Evolutionary conservation across 1,140 invertebrate genomes (phyloP), one percentile per base, ranked within the genome.

Genomic region (Dendroctonus valens): DNA sequence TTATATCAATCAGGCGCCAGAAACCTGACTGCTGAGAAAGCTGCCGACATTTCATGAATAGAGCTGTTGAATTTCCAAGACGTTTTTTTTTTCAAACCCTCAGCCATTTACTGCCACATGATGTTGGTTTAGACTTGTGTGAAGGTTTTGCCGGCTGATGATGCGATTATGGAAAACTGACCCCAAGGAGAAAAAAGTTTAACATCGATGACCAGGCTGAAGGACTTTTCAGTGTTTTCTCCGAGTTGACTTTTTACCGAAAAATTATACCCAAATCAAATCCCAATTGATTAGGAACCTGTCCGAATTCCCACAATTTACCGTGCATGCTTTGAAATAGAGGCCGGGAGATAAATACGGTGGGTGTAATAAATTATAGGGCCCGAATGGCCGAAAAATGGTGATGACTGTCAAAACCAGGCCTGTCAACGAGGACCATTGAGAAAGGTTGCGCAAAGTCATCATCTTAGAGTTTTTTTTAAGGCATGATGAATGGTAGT

Each of bases 1-100:
- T 62, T 62, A 62, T 53, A 62, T 62, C 59, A 62, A 62, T 62
- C 59, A 62, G 59, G 50, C 59, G 49, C 59, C 59, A 53, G 4
- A 53, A 52, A 52, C n/a, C 41, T n/a, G 14, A 26, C 48, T 26
- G 26, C 26, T 9, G 6, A 38, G 44, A 60, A 44, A 40, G 12
- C 50, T 49, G 59, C 50, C 49, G 44, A 60, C 58, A 40, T 11
- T 49, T 37, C 9, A 42, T 60, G 8, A 60, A 60, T 60, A 60
- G 58, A 60, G 40, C 58, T 50, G 58, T 60, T 42, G 58, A 60
- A 60, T 60, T 60, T 50, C 44, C 11, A 12, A 49, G 58, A 60
- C 58, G 42, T 12, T 46, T 46, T 46, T 54, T 60, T 40, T 59
- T 59, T 11, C 41, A 5, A 14, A 41, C 59, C 15, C 39, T 9